phyloP scores from a whole-genome alignment of 2,113 vertebrate genomes.

The Festucalex cinctus region DNA sequence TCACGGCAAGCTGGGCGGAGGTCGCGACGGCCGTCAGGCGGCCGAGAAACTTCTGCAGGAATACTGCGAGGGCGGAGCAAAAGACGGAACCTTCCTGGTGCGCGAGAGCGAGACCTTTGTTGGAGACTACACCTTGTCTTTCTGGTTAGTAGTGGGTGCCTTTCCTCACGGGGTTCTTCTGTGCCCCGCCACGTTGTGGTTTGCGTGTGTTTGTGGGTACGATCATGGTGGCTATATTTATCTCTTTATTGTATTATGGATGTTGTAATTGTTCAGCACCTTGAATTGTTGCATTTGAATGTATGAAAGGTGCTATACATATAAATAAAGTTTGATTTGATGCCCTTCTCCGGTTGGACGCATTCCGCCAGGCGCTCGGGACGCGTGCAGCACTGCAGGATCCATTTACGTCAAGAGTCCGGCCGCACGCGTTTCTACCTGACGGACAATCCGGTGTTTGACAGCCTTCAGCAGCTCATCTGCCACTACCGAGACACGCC shows the following conservation, averaged over 20 bases:
- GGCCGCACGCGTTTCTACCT: constrained; percentile 97
- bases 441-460: constrained; percentile 96
- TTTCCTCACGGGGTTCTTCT: too few species aligned
- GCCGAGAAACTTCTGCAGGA: constrained; percentile 90
- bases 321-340: too few species aligned
- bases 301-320: too few species aligned
- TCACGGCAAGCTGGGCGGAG: constrained; percentile 90
- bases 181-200: too few species aligned
- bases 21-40: constrained; percentile 89
- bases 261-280: too few species aligned
- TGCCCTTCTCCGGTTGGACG: too few species aligned
- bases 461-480: constrained; percentile 94
- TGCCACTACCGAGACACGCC: constrained; percentile 97
- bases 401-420: constrained; percentile 94
- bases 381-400: constrained; percentile 97
- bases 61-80: constrained; percentile 93
- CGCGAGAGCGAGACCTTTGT: constrained; percentile 97
- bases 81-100: constrained; percentile 93
- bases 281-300: too few species aligned
- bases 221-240: too few species aligned
- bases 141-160: too few species aligned
- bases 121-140: constrained; percentile 95
- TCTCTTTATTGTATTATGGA: too few species aligned
- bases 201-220: too few species aligned
- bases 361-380: constrained; percentile 84